These are phyloP conservation scores for Darevskia nairensis DNA, from an alignment of 2,797 vertebrate species.

Conservation along the genomic window DNA sequence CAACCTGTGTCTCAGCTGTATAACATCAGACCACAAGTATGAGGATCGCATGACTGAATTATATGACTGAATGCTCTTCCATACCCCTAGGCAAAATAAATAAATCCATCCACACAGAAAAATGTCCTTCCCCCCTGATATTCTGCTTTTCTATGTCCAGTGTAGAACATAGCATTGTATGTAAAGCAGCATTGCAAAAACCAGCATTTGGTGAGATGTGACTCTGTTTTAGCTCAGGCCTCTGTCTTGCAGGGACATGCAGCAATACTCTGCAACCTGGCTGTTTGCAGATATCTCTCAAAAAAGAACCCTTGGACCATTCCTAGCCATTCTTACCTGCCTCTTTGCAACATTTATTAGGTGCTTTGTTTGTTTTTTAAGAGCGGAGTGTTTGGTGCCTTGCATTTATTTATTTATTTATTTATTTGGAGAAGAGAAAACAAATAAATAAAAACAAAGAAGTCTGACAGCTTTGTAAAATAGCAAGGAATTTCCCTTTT, in stretches of 20 bases:
- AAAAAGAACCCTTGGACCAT: slow-evolving; percentile 10
- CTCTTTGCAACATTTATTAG: slow-evolving; percentile 58
- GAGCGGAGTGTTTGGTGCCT: slow-evolving; percentile 2
- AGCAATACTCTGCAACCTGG: neutral
- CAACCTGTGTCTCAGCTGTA: neutral
- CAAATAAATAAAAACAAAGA: slow-evolving; percentile 56
- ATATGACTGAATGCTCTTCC: neutral
- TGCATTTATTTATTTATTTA: slow-evolving; percentile 5
- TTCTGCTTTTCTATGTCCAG: too few species aligned
- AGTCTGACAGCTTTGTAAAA: slow-evolving; percentile 43
- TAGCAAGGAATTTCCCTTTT: neutral
- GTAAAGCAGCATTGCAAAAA: too few species aligned
- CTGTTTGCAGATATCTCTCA: neutral
- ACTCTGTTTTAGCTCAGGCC: neutral
- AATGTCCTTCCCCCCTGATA: too few species aligned
- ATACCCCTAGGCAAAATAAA: neutral
- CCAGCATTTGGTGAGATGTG: too few species aligned
- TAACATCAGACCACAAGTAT: neutral
- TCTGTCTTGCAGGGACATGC: neutral
- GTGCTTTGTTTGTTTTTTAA: neutral
- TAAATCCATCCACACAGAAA: too few species aligned
- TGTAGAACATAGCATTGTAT: too few species aligned
- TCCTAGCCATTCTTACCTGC: slow-evolving; percentile 24
- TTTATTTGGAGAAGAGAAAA: neutral
- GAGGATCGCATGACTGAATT: neutral